These are phyloP conservation scores for Ceyx margarethae DNA, from an alignment of 2,113 vertebrate species.

Conservation along the genomic window DNA sequence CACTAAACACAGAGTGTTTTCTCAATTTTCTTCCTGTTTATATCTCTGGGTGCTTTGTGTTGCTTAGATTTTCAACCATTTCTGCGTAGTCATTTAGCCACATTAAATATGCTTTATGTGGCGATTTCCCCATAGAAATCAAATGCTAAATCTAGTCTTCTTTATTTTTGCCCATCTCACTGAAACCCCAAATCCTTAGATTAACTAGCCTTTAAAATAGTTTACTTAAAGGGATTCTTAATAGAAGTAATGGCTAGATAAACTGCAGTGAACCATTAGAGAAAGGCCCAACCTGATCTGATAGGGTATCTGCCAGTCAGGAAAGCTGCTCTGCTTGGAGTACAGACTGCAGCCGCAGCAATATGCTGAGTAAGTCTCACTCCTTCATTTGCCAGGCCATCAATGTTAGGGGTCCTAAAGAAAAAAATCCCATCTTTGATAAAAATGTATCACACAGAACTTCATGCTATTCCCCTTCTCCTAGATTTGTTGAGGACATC, in stretches of 20 bases:
- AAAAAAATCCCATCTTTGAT: neutral
- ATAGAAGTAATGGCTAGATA: neutral
- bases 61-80: neutral
- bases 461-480: fast-evolving
- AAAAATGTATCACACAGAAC: neutral
- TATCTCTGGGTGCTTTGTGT: neutral
- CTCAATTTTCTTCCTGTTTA: neutral
- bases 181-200: neutral
- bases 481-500: neutral
- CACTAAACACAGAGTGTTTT: neutral
- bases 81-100: neutral
- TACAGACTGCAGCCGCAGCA: conserved; percentile 80
- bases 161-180: neutral
- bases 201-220: neutral
- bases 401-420: conserved; percentile 83
- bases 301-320: conserved; percentile 86
- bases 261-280: neutral
- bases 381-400: conserved; percentile 79
- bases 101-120: neutral
- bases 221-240: conserved; percentile 18
- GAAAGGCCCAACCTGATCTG: conserved; percentile 75
- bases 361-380: conserved; percentile 87
- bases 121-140: neutral
- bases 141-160: neutral
- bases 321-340: conserved; percentile 85